Conservation (phyloP, 2,113 vertebrate genomes). For the Alectura lathami region DNA sequence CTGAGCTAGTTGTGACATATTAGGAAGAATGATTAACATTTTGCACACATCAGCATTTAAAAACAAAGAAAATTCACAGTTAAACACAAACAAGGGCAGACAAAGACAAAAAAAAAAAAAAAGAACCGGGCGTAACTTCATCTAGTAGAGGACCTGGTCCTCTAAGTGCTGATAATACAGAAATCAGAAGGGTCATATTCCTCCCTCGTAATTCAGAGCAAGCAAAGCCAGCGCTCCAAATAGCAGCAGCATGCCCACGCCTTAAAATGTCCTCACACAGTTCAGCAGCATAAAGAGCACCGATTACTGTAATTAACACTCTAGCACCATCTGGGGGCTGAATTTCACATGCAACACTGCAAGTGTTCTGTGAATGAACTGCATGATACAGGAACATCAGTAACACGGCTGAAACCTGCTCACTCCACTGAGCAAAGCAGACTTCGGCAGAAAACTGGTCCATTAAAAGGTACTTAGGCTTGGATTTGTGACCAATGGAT, state of each 20-base stretch:
- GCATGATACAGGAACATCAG: rapidly evolving
- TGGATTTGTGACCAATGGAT: neutral
- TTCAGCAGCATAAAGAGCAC: neutral
- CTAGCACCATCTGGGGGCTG: conserved; percentile 13
- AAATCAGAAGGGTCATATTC: neutral
- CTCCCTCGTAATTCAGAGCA: neutral
- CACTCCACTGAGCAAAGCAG: neutral
- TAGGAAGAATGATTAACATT: neutral
- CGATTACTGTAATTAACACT: rapidly evolving
- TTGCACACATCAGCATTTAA: neutral
- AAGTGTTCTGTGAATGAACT: rapidly evolving
- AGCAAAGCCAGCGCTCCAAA: neutral
- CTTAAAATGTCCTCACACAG: neutral
- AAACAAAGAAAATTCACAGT: neutral
- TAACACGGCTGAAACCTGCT: neutral
- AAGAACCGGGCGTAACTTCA: neutral
- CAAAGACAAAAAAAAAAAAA: neutral
- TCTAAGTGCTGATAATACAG: neutral
- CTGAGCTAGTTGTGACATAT: neutral
- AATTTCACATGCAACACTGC: neutral
- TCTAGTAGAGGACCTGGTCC: neutral
- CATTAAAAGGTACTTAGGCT: neutral
- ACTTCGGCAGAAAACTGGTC: neutral
- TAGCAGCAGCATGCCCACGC: neutral
- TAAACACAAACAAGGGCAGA: neutral